Percentiles rank a stretch among this genome's conserved stretches.
Evolutionary conservation across 2,113 vertebrate genomes (phyloP).

Genomic region (Sinocyclocheilus grahami): DNA sequence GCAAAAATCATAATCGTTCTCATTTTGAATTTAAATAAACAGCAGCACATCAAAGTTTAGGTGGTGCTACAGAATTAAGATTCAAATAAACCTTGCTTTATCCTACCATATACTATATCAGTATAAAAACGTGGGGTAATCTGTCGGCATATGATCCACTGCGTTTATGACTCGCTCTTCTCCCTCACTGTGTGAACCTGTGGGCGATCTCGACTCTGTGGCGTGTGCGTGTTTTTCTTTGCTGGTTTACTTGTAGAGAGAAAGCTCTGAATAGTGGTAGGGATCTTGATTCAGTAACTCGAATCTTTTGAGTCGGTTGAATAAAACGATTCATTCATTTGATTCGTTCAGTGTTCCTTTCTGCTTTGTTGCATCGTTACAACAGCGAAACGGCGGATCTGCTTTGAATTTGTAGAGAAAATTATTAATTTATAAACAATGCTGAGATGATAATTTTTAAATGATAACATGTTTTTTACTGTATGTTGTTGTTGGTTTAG

Average conservation of each 20-base stretch:
- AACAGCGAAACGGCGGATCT: too few species aligned
- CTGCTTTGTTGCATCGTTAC: too few species aligned
- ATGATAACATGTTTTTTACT: too few species aligned
- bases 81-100: neutral
- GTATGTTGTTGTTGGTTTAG: too few species aligned
- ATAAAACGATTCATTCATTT: neutral
- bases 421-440: too few species aligned
- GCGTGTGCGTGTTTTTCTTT: neutral
- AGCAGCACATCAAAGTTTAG: neutral
- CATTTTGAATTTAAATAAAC: constrained; percentile 24
- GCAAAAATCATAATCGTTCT: neutral
- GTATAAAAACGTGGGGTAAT: neutral
- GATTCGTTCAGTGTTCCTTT: too few species aligned
- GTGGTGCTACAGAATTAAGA: neutral
- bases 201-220: constrained; percentile 17
- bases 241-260: neutral
- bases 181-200: neutral
- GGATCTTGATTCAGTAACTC: neutral
- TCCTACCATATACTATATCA: neutral
- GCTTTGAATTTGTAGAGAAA: too few species aligned
- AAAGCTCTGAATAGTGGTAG: neutral
- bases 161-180: constrained; percentile 20
- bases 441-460: too few species aligned
- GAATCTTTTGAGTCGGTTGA: neutral
- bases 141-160: constrained; percentile 5